Conservation (phyloP, 2,113 vertebrate genomes). For the Lepus americanus region DNA sequence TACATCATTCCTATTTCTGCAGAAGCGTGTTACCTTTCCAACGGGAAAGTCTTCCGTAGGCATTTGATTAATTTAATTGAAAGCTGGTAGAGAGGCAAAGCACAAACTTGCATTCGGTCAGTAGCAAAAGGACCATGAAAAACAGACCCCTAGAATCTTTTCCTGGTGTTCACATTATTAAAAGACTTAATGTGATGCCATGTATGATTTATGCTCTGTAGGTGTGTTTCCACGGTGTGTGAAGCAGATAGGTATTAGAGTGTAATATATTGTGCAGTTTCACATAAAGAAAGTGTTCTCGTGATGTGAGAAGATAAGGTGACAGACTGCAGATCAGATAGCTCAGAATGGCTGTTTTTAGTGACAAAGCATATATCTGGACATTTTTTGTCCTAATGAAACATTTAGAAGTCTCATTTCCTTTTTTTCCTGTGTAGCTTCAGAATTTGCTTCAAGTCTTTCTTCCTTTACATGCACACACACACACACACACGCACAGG, state of each 20-base stretch:
- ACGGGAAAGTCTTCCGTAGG: conserved; percentile 43
- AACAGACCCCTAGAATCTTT: conserved; percentile 56
- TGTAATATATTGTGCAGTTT: conserved; percentile 75
- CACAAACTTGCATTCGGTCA: conserved; percentile 60
- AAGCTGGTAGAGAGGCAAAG: conserved; percentile 69
- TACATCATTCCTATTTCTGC: neutral
- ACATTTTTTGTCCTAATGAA: conserved; percentile 68
- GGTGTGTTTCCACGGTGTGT: conserved; percentile 77
- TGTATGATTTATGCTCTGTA: conserved; percentile 82
- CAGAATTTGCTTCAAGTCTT: neutral
- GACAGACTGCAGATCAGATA: conserved; percentile 73
- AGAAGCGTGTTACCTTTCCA: neutral
- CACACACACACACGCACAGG: no score
- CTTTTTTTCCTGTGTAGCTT: neutral
- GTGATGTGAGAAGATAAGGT: conserved; percentile 75
- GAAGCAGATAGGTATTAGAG: conserved; percentile 76
- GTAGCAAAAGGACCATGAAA: conserved; percentile 77
- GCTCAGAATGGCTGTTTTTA: conserved; percentile 54
- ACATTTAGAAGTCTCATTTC: conserved; percentile 65
- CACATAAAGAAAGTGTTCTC: conserved; percentile 52
- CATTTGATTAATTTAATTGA: conserved; percentile 75
- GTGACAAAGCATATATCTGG: conserved; percentile 56
- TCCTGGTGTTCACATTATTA: conserved; percentile 80
- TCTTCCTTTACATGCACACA: neutral
- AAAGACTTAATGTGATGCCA: conserved; percentile 82